A percentile compares a stretch with the other conserved stretches of the same genome.
Conservation (phyloP, 2,113 vertebrate species). For the human (Homo sapiens) region DNA sequence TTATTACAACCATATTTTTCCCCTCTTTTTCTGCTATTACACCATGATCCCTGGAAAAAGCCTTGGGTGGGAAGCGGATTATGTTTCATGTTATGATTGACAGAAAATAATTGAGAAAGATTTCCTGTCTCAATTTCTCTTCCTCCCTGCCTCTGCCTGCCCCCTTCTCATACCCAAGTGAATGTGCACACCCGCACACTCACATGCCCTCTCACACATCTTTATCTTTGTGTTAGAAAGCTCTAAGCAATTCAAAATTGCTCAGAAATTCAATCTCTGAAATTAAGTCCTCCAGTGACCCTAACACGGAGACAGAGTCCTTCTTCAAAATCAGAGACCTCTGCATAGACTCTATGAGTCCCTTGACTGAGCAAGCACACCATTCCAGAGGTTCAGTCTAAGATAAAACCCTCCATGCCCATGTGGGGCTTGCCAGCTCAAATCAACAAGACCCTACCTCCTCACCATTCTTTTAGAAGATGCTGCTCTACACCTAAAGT, state of each 20-base stretch:
- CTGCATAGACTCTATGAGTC: constrained; percentile 74
- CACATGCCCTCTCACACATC: neutral
- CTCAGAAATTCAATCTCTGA: constrained; percentile 86
- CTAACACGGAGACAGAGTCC: constrained; percentile 93
- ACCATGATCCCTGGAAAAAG: constrained; percentile 46
- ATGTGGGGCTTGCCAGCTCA: constrained; percentile 48
- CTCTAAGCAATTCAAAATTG: constrained; percentile 56
- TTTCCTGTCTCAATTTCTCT: constrained; percentile 59
- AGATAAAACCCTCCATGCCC: constrained; percentile 55
- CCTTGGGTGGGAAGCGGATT: constrained; percentile 51
- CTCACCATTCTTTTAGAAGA: neutral
- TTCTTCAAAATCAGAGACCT: constrained; percentile 96
- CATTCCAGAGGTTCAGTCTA: neutral
- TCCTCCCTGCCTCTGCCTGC: constrained; percentile 35
- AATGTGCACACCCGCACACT: neutral
- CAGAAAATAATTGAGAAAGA: constrained; percentile 48
- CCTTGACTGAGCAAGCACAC: constrained; percentile 47
- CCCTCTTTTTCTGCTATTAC: constrained; percentile 48
- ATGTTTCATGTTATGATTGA: constrained; percentile 56
- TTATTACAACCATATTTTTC: constrained; percentile 65
- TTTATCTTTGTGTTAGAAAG: constrained; percentile 54
- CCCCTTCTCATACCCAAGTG: neutral
- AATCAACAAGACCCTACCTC: neutral
- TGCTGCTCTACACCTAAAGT: neutral
- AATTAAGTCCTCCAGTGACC: constrained; percentile 95